Evolutionary conservation across 1,140 invertebrate genomes (phyloP), one percentile per base, ranked within the genome.

Genomic region (Drosophila pallidifrons): DNA sequence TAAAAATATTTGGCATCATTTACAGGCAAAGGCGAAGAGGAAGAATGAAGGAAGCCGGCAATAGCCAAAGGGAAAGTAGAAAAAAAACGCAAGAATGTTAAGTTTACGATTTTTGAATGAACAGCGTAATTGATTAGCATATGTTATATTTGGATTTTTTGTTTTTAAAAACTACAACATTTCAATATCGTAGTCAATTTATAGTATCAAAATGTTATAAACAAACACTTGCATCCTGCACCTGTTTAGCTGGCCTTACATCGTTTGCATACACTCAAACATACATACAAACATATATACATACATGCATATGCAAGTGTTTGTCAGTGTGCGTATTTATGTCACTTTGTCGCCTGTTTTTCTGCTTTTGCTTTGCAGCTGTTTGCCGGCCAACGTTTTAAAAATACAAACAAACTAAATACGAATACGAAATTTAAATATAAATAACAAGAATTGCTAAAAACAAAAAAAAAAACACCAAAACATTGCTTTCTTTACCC

Each of bases 301-400:
- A 35, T 49, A 49, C 13, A 51, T 35, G 54, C 35, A 47, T 32
- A 61, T 16, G 11, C 7, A 43, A 32, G 30, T 32, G 30, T 32
- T 7, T 32, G 30, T 32, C 5, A 1, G 30, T 32, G 30, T 32
- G 30, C 16, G 15, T 13, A 20, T 61, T 60, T 46, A 45, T 74
- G 65, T 68, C 41, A 58, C 58, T 70, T 75, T 63, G 58, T 69
- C 58, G 65, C 30, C 35, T 55, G 43, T 5, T 38, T 38, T 32
- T 32, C 5, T 8, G 32, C 20, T 25, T 25, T 32, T 38, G 35
- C 51, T 63, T 61, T 69, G 72, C 66, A 75, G 72, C 72, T 75
- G 72, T 75, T 75, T 58, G 72, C 72, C 72, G 72, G 72, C 30
- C 20, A 41, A 60, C 58, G 66, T 51, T 75, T 70, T 75, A 71